Percentiles rank a stretch among this genome's conserved stretches.
These are phyloP conservation scores for Pangasius krempfi DNA, from an alignment of 2,797 vertebrate genomes.

Conservation along the genomic window DNA sequence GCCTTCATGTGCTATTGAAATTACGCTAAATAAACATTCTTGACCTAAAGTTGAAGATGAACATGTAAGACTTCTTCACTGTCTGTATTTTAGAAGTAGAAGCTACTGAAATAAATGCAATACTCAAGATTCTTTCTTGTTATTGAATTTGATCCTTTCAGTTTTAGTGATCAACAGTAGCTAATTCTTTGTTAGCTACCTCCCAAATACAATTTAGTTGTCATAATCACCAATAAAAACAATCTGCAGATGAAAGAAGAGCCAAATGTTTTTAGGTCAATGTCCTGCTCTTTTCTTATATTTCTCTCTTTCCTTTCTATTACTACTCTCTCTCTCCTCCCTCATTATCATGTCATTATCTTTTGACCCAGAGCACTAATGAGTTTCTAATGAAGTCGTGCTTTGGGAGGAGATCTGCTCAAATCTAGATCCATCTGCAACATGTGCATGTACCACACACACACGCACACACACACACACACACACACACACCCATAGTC, in stretches of 20 bases:
- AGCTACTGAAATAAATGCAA: not conserved
- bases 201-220: not conserved
- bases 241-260: not conserved
- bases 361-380: conserved; percentile 33
- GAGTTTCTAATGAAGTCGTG: conserved; percentile 33
- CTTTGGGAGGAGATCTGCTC: conserved; percentile 21
- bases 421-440: conserved; percentile 6
- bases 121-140: not conserved
- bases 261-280: conserved; percentile 26
- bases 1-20: no score
- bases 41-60: not conserved
- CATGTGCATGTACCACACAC: not conserved
- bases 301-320: not conserved
- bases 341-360: conserved; percentile 22
- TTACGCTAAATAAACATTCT: not conserved
- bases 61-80: not conserved
- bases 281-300: not conserved
- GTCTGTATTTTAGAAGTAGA: not conserved
- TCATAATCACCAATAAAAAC: not conserved
- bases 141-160: not conserved
- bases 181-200: not conserved
- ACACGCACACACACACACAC: no score
- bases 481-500: not conserved
- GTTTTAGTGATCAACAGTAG: not conserved
- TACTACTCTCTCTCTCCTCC: not conserved